A percentile compares a stretch with the other conserved stretches of the same genome.
Evolutionary conservation across 1,140 invertebrate genomes (phyloP).

Genomic region (Phenacoccus solenopsis): DNA sequence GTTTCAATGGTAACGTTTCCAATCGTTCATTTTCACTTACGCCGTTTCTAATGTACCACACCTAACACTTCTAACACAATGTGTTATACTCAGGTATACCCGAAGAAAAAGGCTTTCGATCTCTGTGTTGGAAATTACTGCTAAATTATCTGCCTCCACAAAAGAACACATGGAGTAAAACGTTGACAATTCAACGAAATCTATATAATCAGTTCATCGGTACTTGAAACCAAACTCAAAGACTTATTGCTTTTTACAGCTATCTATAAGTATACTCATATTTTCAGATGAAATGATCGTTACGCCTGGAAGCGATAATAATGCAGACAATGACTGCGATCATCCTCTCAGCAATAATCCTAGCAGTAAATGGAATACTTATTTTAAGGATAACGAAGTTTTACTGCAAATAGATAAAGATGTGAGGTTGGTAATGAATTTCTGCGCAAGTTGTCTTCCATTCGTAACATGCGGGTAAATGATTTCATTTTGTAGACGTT

Average conservation of each 20-base stretch:
- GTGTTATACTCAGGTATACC: constrained; percentile 52
- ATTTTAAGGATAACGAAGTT: constrained; percentile 94
- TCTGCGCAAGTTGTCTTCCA: too few species aligned
- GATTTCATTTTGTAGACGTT: constrained; percentile 42
- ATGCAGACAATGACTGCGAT: constrained; percentile 43
- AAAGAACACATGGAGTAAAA: constrained; percentile 47
- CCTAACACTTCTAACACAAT: background rate
- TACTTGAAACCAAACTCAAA: constrained; percentile 31
- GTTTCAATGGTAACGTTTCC: constrained; percentile 54
- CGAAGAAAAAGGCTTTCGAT: constrained; percentile 59
- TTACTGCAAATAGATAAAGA: constrained; percentile 95
- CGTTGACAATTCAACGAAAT: constrained; percentile 52
- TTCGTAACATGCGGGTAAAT: background rate
- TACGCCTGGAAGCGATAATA: constrained; percentile 46
- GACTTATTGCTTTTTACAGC: background rate
- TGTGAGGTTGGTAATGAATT: constrained; percentile 48
- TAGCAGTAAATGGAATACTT: constrained; percentile 83
- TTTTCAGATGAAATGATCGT: constrained; percentile 66
- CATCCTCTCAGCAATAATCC: constrained; percentile 90
- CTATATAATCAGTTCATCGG: constrained; percentile 75
- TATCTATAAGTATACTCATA: constrained; percentile 20
- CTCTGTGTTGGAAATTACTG: constrained; percentile 69
- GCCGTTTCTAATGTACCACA: background rate
- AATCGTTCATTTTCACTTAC: constrained; percentile 19
- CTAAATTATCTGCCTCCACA: constrained; percentile 65